Base-by-base conservation (phyloP, 1,140 invertebrate genomes). In the Formica exsecta region DNA sequence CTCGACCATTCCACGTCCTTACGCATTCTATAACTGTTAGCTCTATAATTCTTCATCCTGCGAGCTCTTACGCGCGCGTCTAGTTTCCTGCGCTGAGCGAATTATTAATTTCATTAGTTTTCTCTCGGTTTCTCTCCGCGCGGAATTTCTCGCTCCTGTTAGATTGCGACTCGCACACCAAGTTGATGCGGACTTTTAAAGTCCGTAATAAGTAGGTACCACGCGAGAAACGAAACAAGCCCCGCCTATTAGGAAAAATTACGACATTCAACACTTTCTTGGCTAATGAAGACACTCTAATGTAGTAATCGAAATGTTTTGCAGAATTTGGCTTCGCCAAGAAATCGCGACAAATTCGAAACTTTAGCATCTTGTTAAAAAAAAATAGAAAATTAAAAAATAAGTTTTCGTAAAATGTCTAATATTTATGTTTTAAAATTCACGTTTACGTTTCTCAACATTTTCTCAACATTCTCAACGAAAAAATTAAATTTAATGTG, bases 71-170 rank as follows among this genome's bases (percentile, higher is more conserved):
- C 29, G 9, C 13, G 7, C 38, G 3, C 32, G 6, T 32, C 16
- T 44, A 36, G 38, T 13, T 65, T 9, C n/a, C 0, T 29, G 29
- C 44, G 38, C 29, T 51, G 8, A 13, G 44, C 54, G 41, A 77
- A 86, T 89, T 90, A 90, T 90, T 90, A 90, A 90, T 90, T 89
- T 89, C 74, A 66, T 90, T 90, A 89, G 89, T 89, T 88, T 86
- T 29, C 41, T 44, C 87, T 65, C 44, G 71, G 32, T 87, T 87
- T 84, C n/a, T 73, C 51, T 8, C 44, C 57, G 48, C 5, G 16
- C 16, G 89, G 79, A 89, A 87, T 90, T 85, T 85, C 62, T 70
- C 86, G 54, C 73, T 87, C 57, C 87, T 74, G 79, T 89, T 70
- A 68, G 54, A 84, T 65, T 61, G 41, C 61, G 7, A 44, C 4